These are phyloP conservation scores for Diorhabda elongata DNA, from an alignment of 1,140 invertebrate genomes.

Conservation along the genomic window DNA sequence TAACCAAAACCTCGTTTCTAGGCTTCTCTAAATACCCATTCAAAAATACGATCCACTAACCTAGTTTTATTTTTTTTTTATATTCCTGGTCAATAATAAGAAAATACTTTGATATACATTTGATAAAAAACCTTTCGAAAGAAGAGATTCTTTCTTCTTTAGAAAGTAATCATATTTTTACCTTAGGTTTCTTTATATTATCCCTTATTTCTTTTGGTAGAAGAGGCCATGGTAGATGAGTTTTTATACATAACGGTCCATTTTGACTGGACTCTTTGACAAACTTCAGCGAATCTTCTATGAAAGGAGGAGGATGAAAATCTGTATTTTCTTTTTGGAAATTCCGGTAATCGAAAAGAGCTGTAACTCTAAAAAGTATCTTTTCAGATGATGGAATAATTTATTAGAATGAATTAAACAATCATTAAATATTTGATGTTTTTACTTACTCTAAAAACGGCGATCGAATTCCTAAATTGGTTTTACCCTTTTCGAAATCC, in stretches of 20 bases:
- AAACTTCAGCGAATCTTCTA: slow-evolving; percentile 33
- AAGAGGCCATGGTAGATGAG: slow-evolving; percentile 65
- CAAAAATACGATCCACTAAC: no score
- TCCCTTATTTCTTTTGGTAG: slow-evolving; percentile 57
- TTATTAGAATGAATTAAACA: no score
- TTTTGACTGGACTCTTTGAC: slow-evolving; percentile 24
- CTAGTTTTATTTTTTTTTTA: no score
- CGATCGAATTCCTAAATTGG: slow-evolving; percentile 39
- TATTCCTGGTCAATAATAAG: no score
- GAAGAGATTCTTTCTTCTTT: no score
- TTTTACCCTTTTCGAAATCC: slow-evolving; percentile 51
- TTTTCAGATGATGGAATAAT: no score
- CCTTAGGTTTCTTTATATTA: slow-evolving; percentile 50
- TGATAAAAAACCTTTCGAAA: no score
- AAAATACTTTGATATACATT: no score
- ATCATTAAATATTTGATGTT: no score
- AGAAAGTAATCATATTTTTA: slow-evolving; percentile 22
- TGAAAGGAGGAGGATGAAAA: slow-evolving; percentile 39
- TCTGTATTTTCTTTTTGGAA: slow-evolving; percentile 35
- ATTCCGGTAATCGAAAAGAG: slow-evolving; percentile 42
- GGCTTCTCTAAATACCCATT: no score
- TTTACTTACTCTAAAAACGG: slow-evolving; percentile 49
- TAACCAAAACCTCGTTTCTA: no score
- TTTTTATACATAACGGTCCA: slow-evolving; percentile 62
- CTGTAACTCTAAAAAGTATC: slow-evolving; percentile 40